Base-by-base conservation (phyloP, 2,113 vertebrate species). In the Balaenoptera acutorostrata region DNA sequence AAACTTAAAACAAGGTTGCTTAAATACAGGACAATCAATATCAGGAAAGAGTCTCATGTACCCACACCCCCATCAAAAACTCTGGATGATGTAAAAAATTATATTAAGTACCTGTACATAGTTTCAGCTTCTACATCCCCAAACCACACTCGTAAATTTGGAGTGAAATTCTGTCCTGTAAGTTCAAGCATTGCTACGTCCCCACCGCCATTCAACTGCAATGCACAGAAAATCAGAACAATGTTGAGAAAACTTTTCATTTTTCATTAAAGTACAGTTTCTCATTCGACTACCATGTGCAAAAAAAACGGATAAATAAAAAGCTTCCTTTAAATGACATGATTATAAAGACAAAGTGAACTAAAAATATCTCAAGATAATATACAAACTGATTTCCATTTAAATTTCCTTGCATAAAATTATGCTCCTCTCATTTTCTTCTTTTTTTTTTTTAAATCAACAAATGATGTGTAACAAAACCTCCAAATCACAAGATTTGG, bases 121-220 rank as follows among this genome's bases (percentile, higher is more conserved):
- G 99, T 99, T 98, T 99, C 99, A 0, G 99, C 99, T 99, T 99
- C 99, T 9, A 99, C 99, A 83, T 99, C 99, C 89, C 99, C 99
- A 97, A 99, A 99, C 99, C 99, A 99, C 97, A 99, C 99, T 97
- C 99, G 99, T 97, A 99, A 99, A 98, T 99, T 99, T 97, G 99
- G 99, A 99, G 99, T 99, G 99, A 99, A 99, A 98, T 99, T 99
- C 99, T 99, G 99, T 98, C 99, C 99, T 39, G 99, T 99, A 85
- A 99, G 99, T 99, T 99, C 99, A 99, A 99, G 98, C 99, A 99
- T 99, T 96, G 99, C 99, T 97, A 99, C 99, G 64, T 99, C 99
- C 66, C 99, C 99, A 0, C 99, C 99, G 5, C 99, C 99, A 88
- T 99, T 99, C 90, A 99, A 98, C 99, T 99, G 97, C 93, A 98